Base-by-base conservation (phyloP, 2,797 vertebrate species). In the Trematomus bernacchii region DNA sequence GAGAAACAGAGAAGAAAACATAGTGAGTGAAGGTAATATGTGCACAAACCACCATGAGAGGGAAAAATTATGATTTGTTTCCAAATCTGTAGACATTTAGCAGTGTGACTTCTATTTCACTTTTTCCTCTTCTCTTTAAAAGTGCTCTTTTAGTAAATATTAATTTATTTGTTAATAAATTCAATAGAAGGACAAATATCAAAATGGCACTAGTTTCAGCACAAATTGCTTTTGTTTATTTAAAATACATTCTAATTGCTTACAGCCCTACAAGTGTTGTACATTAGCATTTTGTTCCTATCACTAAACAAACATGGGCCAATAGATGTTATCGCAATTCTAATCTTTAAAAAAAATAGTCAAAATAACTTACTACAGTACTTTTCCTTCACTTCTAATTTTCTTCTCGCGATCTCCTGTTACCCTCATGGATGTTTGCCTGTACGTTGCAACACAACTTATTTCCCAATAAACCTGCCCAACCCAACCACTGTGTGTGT, bases 371-470 rank as follows among this genome's bases (percentile, higher is more conserved):
- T 5, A 27, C 27, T 27, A 27, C 3, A 63, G 10, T 30, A 16
- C 10, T 74, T 33, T 16, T 27, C n/a, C 47, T 40, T 30, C 30
- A 40, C 1, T 4, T 70, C 13, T 55, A 18, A 14, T 9, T 16
- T 60, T 12, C 42, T 42, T 15, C 0, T 14, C 27, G 4, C 21
- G 3, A 11, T 30, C 4, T 2, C 10, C 42, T 71, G n/a, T 46
- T 27, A 27, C 23, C 50, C 19, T 37, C 21, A 27, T 40, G 43
- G 12, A 61, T 37, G 44, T 50, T 52, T 68, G 16, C 10, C 23
- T 48, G n/a, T 43, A 27, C 73, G 57, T 71, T 2, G 21, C 71
- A 82, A 63, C 68, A 65, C 19, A 62, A 6, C 11, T 66, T 64
- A 61, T 52, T 37, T 37, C 3, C 6, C 18, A 60, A 59, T 50